Base-by-base conservation (phyloP, 2,888 invertebrate genomes). In the Trilocha varians region DNA sequence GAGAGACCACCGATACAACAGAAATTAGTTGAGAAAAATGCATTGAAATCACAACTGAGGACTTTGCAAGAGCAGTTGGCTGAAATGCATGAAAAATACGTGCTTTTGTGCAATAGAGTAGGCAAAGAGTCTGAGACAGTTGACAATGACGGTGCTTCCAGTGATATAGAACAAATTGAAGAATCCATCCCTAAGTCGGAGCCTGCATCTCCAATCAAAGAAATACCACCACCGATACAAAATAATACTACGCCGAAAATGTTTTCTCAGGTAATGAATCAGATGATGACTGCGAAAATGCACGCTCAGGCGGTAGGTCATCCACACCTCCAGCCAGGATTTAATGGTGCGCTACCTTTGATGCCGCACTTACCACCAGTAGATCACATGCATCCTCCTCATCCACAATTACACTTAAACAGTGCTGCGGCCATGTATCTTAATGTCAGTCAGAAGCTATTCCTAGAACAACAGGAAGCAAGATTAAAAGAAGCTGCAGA, bases 61-160 rank as follows among this genome's bases (percentile, higher is more conserved):
- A 91, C 92, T 45, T 91, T 97, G 90, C 94, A 95, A 80, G 94
- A 95, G 65, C 95, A 96, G 76, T 82, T 96, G 45, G 95, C 94
- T 9, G 93, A 93, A 70, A 96, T 97, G 93, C 95, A 95, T 83
- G 94, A 95, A 66, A 93, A 95, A 70, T 96, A 96, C 77, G 89
- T 93, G 69, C 94, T 95, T 76, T 82, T 96, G 60, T 94, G 94
- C 70, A 94, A 93, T 62, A 88, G 94, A 55, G 94, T 94, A 89
- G 94, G 94, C 58, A 91, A 92, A 60, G 91, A 91, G 50, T 91
- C 91, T 0, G 92, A 92, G 59, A 91, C 91, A 54, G 90, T 91
- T 56, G 92, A 93, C 64, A 88, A 91, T 37, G 92, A 92, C 55
- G 93, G 93, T 67, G 89, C 88, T 48, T 89, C 89, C 58, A 92